Evolutionary conservation across 2,888 invertebrate species (phyloP), one percentile per base, ranked within the genome.

Genomic region (Hoplodrina ambigua): DNA sequence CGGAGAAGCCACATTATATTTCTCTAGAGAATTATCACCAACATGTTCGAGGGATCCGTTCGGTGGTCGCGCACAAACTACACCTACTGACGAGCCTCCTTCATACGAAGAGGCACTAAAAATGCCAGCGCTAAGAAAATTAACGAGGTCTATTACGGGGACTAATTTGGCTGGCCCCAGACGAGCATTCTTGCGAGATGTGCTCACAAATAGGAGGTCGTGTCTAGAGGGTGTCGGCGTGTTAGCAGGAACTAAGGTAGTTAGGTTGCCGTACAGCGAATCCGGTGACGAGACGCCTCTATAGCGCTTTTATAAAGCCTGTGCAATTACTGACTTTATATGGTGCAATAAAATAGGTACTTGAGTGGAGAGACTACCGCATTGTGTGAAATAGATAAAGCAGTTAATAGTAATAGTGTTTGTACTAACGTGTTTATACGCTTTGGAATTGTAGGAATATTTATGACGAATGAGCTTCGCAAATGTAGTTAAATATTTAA

Each of bases 101-200:
- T 94, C 96, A 37, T 97, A 97, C 82, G 97, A 97, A 87, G 97
- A 97, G 84, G 97, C 97, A 0, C 91, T 97, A 46, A 96, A 96
- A 84, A 94, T 96, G 75, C 97, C 97, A 20, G 96, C 96, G 1
- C 88, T 97, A 17, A 94, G 96, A 52, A 95, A 96, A 80, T 90
- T 97, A 56, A 96, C 97, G 7, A 93, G 97, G 78, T 97, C 97
- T 4, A 95, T 97, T 61, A 97, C 97, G 0, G 97, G 96, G 37
- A 96, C 96, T 54, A 96, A 96, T 79, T 88, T 96, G 68, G 94
- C 93, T n/a, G 95, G 95, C 46, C 90, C 95, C n/a, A 92, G 96
- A 65, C 89, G 95, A 81, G 96, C 95, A 15, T 96, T 96, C 78
- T 85, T 96, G n/a, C 92, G 93, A 77, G 96, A 96, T 79, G 94